Evolutionary conservation across 2,888 invertebrate genomes (phyloP), one percentile per base, ranked within the genome.

Genomic region (Metalampra italica): DNA sequence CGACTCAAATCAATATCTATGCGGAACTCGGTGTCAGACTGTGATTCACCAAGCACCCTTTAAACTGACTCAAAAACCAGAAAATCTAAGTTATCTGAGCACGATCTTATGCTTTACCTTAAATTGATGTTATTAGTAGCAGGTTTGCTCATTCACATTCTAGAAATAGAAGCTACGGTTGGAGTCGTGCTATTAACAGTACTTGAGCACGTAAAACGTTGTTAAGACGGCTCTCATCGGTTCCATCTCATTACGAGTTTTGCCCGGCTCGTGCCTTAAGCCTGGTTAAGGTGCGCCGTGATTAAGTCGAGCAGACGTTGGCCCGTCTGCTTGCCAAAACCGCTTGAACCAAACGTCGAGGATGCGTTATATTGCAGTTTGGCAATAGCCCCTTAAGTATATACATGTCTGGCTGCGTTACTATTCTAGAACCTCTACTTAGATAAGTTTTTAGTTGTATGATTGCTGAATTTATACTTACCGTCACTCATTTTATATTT

Each of bases 301-400:
- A 84, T 86, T 84, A 86, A 82, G 80, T 68, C 71, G 69, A 78
- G 60, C 78, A 75, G 75, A 72, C 75, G 75, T 71, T 66, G 69
- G 74, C 75, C 59, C 68, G 70, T 67, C 71, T 75, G 74, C 78
- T 75, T 82, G 82, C 82, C 87, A 87, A 85, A 84, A 80, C 82
- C 82, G 81, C 84, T 85, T 77, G 68, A 82, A 64, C 71, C 71
- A 64, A 22, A 64, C 68, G 64, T 60, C 59, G 68, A 66, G 61
- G 56, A 63, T 66, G 70, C 69, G 69, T 71, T 73, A 71, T 76
- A 79, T 75, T 75, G 73, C 75, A 79, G 71, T 82, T 78, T 74
- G 76, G 72, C 77, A 75, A 78, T 78, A 74, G 69, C 68, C 65
- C 60, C 68, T 61, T 56, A 68, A 69, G 68, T 67, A 64, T n/a